Evolutionary conservation across 2,888 invertebrate species (phyloP), one percentile per base, ranked within the genome.

Genomic region (Euzophera pinguis): DNA sequence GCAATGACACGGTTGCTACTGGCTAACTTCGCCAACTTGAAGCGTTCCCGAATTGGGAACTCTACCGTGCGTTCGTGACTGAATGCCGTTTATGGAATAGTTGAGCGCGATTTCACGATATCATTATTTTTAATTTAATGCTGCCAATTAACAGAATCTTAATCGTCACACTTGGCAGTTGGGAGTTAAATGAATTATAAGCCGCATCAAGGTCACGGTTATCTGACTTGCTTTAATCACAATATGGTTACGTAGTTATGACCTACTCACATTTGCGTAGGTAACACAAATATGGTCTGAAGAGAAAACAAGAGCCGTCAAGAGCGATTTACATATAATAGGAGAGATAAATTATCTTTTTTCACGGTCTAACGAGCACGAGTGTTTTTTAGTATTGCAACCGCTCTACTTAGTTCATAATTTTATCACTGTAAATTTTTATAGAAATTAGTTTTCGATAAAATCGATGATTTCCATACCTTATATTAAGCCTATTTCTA

Each of bases 71-170:
- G 62, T 69, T 72, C 77, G 80, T 81, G 79, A 81, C 77, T 73
- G 62, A 71, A 69, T 68, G 70, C 65, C 65, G 70, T 73, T 63
- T 61, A 45, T 45, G 52, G 54, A 58, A 12, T 12, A 62, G 68
- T 70, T 70, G 60, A 64, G 56, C 61, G 63, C 71, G 67, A 71
- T 75, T 76, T 73, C 75, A 78, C 73, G 75, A 72, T 78, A 78
- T 67, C 67, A 64, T 70, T 67, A 63, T 57, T 59, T 43, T 54
- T 71, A 66, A 64, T 70, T 69, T 68, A 73, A 69, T 67, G 64
- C 64, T 58, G 59, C 54, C 58, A 56, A 45, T 56, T 52, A 55
- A 53, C 52, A 63, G 67, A 58, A 63, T 66, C 65, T 67, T 67
- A 76, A 68, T 75, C 62, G 58, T 62, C 63, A 60, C 59, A 59